Percentiles rank a stretch among this genome's conserved stretches.
Conservation (phyloP, 1,140 invertebrate species). For the Drosophila varians region DNA sequence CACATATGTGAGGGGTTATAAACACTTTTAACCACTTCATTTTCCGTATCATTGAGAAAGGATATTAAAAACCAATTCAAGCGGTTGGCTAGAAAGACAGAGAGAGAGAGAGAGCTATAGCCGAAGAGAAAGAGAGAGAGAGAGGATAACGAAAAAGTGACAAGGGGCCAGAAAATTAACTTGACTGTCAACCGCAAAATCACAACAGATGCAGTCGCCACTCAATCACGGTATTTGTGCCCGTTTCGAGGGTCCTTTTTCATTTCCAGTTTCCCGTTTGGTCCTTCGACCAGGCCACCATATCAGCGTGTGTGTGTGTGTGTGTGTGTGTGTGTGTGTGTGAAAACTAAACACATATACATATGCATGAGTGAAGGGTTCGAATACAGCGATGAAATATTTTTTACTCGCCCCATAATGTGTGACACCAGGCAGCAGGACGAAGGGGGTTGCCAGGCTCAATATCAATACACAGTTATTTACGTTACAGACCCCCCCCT, state of each 20-base stretch:
- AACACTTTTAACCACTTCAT: conserved; percentile 71
- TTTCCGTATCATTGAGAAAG: conserved; percentile 74
- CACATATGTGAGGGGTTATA: background rate
- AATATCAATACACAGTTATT: conserved; percentile 75
- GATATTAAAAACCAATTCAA: conserved; percentile 66
- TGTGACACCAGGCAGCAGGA: conserved; percentile 50
- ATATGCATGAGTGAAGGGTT: conserved; percentile 48
- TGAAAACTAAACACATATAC: conserved; percentile 44
- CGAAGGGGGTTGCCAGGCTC: conserved; percentile 13
- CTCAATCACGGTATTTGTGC: conserved; percentile 72
- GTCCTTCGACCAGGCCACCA: background rate
- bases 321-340: conserved; percentile 2
- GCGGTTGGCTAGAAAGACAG: conserved; percentile 5
- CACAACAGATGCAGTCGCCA: conserved; percentile 77
- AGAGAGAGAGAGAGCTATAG: background rate
- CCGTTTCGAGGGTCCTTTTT: conserved; percentile 47
- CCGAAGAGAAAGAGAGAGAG: background rate
- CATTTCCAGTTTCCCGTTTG: background rate
- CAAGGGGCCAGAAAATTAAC: conserved; percentile 63
- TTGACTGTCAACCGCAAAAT: conserved; percentile 78
- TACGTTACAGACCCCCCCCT: conserved; percentile 47
- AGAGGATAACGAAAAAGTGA: background rate
- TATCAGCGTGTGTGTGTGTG: conserved; percentile 3
- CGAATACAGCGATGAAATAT: conserved; percentile 56
- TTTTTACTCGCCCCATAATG: conserved; percentile 59